phyloP scores from a whole-genome alignment of 2,888 invertebrate genomes.

The Polia nebulosa region DNA sequence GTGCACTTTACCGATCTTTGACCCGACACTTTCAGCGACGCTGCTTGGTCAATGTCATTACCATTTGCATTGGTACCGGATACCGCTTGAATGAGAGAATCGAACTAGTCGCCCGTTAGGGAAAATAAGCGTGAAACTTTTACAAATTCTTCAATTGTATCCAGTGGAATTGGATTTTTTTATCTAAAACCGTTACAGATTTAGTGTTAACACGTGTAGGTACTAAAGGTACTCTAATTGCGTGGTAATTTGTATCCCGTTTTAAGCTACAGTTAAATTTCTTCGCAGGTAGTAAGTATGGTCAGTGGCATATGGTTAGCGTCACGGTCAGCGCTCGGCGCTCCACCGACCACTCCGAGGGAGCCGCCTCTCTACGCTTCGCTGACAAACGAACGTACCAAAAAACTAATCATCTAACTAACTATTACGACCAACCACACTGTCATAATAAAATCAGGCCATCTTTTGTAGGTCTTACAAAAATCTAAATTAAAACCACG shows the following conservation, averaged over 20 bases:
- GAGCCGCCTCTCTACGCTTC: constrained; percentile 69
- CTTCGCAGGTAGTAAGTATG: constrained; percentile 59
- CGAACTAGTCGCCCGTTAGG: constrained; percentile 45
- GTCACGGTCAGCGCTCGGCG: constrained; percentile 79
- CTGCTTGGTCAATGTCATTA: constrained; percentile 46
- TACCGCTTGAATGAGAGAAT: constrained; percentile 52
- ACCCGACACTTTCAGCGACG: constrained; percentile 5
- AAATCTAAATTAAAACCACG: constrained; percentile 38
- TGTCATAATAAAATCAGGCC: constrained; percentile 54
- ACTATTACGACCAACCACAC: constrained; percentile 43
- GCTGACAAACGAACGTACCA: constrained; percentile 64
- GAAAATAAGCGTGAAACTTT: constrained; percentile 37
- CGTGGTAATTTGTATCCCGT: constrained; percentile 61
- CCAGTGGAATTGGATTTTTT: constrained; percentile 27
- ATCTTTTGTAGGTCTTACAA: constrained; percentile 38
- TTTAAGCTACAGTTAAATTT: constrained; percentile 68
- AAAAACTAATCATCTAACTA: constrained; percentile 43
- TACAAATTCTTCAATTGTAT: constrained; percentile 27
- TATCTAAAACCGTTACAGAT: neutral
- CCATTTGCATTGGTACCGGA: constrained; percentile 28
- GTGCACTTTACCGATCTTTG: constrained; percentile 11
- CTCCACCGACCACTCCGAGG: constrained; percentile 66
- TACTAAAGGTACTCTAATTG: constrained; percentile 19
- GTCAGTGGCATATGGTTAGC: constrained; percentile 77
- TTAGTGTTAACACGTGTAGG: neutral